Base-by-base conservation (phyloP, 2,797 vertebrate genomes). In the Aphelocoma californica region DNA sequence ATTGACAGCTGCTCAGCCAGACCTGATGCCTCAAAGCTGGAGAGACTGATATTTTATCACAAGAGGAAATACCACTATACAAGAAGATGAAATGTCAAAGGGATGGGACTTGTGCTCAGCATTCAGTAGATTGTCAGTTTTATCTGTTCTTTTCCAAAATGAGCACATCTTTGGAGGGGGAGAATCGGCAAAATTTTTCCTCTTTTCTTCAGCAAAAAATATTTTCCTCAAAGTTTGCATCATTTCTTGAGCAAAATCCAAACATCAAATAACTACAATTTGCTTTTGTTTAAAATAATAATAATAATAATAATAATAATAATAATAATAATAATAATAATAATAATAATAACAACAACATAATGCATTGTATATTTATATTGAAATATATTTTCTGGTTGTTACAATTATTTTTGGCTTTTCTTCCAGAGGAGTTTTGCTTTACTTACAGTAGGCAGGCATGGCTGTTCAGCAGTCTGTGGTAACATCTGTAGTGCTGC, bases 111-210 rank as follows among this genome's bases (percentile, higher is more conserved):
- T 20, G 61, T 48, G 13, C 20, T 81, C 5, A 19, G 13, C 6
- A 16, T 38, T 78, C 31, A 26, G 51, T 15, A 32, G 21, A 54
- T 18, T 69, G 8, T 25, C 40, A 8, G 23, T 47, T 89, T 72
- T 50, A 50, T 18, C 23, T 85, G 28, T 28, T 62, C 42, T 32
- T 91, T 80, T 73, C 38, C 62, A 72, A 87, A 87, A 73, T 14
- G 1, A 61, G 3, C 3, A 2, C 31, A 8, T 61, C 34, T 57
- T 81, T 11, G 11, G 26, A 34, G 44, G 10, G 3, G 9, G 1
- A 29, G 7, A 79, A 77, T 6, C 3, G 7, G 44, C 0, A 3
- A 80, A 45, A 32, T 56, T 71, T 71, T 79, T 56, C 50, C 36
- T 56, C 31, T 18, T 83, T 79, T 74, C 48, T 47, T 72, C 18